Evolutionary conservation across 2,797 vertebrate species (phyloP).

Genomic region (Gadopsis bispinosus): DNA sequence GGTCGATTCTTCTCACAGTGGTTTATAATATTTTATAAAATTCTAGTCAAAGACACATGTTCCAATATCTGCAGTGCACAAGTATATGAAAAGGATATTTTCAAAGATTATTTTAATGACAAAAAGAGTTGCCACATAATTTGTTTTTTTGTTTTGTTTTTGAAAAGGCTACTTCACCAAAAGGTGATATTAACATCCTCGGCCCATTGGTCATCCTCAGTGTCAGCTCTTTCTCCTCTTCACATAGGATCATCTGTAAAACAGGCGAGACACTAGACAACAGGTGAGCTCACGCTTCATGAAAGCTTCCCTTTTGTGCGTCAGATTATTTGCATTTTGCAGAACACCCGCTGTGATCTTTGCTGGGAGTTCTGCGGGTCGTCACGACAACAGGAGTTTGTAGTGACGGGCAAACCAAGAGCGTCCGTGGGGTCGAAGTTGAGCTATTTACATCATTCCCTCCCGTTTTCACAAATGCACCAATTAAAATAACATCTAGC

Average conservation of each 20-base stretch:
- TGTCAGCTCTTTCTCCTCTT: neutral
- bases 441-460: neutral
- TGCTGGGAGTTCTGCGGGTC: neutral
- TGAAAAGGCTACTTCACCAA: neutral
- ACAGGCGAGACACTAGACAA: constrained; percentile 1
- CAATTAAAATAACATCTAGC: neutral
- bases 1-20: neutral
- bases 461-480: neutral
- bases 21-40: no score
- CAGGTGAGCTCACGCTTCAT: neutral
- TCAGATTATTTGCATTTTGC: neutral
- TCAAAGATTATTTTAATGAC: no score
- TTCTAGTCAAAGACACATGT: neutral
- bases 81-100: neutral
- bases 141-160: no score
- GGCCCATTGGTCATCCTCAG: neutral
- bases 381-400: neutral
- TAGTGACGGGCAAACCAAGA: neutral
- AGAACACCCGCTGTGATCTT: neutral
- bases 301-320: neutral
- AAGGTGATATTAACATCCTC: neutral
- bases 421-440: neutral
- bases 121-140: neutral
- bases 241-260: neutral
- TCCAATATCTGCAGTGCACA: neutral